Conservation (phyloP, 1,140 invertebrate species). For the Magallana gigas region DNA sequence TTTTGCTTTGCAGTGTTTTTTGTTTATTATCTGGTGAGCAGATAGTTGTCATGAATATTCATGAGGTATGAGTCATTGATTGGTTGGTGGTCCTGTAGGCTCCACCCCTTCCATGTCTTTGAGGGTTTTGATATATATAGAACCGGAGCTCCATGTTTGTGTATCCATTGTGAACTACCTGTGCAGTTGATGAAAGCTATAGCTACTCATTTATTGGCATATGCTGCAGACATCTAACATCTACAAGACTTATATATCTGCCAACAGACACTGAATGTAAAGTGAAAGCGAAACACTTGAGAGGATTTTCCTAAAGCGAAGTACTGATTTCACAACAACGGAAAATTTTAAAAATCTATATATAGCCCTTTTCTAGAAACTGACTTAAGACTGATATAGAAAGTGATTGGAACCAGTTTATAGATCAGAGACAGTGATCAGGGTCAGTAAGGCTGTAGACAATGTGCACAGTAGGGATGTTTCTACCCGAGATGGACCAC, state of each 20-base stretch:
- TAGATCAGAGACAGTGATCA: not conserved
- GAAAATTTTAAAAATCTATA: slow-evolving; percentile 30
- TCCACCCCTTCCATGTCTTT: not conserved
- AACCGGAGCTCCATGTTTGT: slow-evolving; percentile 8
- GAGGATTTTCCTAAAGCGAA: not conserved
- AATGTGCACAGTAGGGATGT: slow-evolving; percentile 11
- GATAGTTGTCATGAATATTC: not conserved
- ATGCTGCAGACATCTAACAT: no score
- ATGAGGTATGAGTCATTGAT: not conserved
- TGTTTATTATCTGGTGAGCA: no score
- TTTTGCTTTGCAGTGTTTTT: no score
- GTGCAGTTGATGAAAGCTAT: not conserved
- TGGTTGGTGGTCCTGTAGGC: not conserved
- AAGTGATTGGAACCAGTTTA: not conserved
- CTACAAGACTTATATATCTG: no score
- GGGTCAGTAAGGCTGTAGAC: not conserved
- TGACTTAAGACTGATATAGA: not conserved
- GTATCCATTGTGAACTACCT: not conserved
- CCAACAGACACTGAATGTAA: not conserved
- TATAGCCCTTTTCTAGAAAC: not conserved
- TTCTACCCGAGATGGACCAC: not conserved
- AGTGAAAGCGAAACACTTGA: not conserved
- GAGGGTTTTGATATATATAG: slow-evolving; percentile 31
- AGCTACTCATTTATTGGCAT: not conserved
- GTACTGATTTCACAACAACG: not conserved